Evolutionary conservation across 2,888 invertebrate genomes (phyloP), one percentile per base, ranked within the genome.

Genomic region (Aricia artaxerxes): DNA sequence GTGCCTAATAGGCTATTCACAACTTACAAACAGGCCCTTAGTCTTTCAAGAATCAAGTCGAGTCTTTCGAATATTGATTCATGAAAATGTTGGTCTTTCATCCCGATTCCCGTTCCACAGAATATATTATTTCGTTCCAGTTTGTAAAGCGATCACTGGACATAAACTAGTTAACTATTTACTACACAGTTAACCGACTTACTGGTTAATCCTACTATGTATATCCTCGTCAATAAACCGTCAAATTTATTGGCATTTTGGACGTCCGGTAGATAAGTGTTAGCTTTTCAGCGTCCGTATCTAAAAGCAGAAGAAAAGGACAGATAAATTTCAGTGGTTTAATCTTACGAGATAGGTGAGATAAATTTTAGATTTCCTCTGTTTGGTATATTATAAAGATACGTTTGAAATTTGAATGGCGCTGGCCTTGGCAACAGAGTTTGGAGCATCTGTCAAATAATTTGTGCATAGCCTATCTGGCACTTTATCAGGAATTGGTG

Each of bases 181-280:
- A 64, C 31, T 64, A 6, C 31, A 64, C 31, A 69, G 69, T 69
- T 69, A 69, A 69, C 69, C 38, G 69, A 69, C 69, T 69, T 69
- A 38, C 69, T 38, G 69, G 69, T 69, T 69, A 69, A 35, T 69
- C 69, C 69, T 38, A 31, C 69, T 9, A 64, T 24, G 24, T 24
- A 24, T 35, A 38, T 69, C 35, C 69, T 69, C 38, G 35, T 69
- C 69, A 38, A 38, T 69, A 69, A 69, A 35, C 4, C 69, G 35
- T 5, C 69, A 13, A 69, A 69, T 69, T 69, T 69, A 69, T 35
- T 38, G 16, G 69, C 64, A 11, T 38, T 69, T 69, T 69, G 69
- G 35, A 69, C 69, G 38, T 69, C 69, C 69, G 69, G 69, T 69
- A 38, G 35, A 69, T 35, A 69, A 69, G 69, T 69, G 77, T 40